Conservation (phyloP, 1,140 invertebrate species). For the Camponotus pennsylvanicus region DNA sequence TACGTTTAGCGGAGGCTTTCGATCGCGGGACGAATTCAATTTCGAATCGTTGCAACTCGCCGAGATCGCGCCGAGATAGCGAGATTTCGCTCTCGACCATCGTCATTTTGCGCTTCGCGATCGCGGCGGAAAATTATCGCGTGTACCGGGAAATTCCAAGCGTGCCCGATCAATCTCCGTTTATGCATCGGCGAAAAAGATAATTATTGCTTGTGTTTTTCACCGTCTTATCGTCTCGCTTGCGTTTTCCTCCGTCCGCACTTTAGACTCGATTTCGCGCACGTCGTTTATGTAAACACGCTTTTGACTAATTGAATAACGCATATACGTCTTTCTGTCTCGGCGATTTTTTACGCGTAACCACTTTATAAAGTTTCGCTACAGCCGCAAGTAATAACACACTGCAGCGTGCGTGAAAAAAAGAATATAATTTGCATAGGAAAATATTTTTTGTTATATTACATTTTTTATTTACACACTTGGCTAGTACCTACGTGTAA, state of each 20-base stretch:
- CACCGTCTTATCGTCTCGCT: slow-evolving; percentile 53
- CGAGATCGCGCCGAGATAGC: not conserved
- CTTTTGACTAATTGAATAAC: slow-evolving; percentile 28
- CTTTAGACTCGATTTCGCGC: slow-evolving; percentile 67
- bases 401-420: not conserved
- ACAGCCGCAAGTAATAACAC: not conserved
- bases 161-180: not conserved
- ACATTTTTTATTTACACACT: too few species aligned
- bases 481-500: not conserved
- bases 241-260: slow-evolving; percentile 57
- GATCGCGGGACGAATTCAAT: not conserved
- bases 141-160: slow-evolving; percentile 40
- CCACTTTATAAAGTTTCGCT: not conserved
- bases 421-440: not conserved
- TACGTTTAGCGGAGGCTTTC: not conserved
- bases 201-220: slow-evolving; percentile 37
- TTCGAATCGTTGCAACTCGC: not conserved
- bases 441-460: too few species aligned
- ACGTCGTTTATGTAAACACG: slow-evolving; percentile 45
- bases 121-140: not conserved
- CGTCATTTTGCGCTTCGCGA: not conserved
- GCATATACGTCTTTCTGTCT: not conserved
- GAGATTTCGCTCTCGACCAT: not conserved
- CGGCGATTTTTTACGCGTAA: not conserved
- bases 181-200: not conserved